Evolutionary conservation across 2,113 vertebrate genomes (phyloP).

Genomic region (Caracal caracal): DNA sequence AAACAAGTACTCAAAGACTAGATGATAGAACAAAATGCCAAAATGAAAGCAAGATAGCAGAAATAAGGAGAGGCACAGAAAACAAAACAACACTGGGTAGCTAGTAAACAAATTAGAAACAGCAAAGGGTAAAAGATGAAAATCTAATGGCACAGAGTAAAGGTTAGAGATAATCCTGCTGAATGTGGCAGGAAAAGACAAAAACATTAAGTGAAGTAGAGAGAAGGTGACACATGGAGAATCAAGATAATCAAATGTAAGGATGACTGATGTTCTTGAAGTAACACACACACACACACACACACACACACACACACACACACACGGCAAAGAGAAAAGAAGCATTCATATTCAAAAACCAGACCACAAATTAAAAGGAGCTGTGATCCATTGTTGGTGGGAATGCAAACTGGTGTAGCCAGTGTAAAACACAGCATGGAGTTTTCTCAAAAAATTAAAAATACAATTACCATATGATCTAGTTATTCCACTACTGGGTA

Average conservation of each 20-base stretch:
- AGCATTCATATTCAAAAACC: neutral
- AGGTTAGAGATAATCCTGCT: neutral
- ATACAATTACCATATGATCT: neutral
- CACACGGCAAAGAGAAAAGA: neutral
- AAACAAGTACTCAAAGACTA: neutral
- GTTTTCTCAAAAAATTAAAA: neutral
- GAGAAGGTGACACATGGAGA: neutral
- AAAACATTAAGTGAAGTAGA: neutral
- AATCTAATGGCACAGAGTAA: neutral
- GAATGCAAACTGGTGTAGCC: neutral
- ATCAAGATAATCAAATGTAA: neutral
- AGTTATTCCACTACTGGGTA: neutral
- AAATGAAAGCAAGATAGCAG: neutral
- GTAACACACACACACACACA: neutral
- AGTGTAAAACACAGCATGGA: neutral
- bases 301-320: neutral
- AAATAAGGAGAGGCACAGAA: neutral
- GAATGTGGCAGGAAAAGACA: neutral
- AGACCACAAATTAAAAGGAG: neutral
- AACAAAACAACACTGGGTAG: neutral
- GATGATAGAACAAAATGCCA: neutral
- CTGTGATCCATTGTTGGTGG: neutral
- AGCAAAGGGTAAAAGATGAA: neutral
- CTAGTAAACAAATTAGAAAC: neutral
- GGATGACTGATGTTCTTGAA: neutral